Percentiles rank a stretch among this genome's conserved stretches.
These are phyloP conservation scores for Apodemia zela DNA, from an alignment of 2,888 invertebrate species.

Conservation along the genomic window DNA sequence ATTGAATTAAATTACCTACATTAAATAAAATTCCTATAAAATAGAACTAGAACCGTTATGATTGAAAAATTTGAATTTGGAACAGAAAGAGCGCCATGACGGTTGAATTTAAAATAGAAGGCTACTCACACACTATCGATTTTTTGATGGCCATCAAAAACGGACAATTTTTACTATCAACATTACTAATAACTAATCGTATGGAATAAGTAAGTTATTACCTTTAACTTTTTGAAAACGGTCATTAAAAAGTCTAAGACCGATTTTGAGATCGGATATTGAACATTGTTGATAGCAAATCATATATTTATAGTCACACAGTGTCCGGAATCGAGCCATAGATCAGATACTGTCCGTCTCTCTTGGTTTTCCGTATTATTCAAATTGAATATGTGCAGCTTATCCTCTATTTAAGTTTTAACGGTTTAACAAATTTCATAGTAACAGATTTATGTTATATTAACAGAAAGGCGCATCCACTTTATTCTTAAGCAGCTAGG, in stretches of 20 bases:
- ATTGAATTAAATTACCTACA: constrained; percentile 4
- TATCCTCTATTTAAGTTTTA: no score
- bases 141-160: not conserved
- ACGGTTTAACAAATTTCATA: no score
- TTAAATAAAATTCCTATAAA: not conserved
- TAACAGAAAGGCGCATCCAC: not conserved
- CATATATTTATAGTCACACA: no score
- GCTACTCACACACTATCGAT: not conserved
- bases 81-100: not conserved
- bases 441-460: no score
- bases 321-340: no score
- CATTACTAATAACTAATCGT: not conserved
- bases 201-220: not conserved
- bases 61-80: not conserved
- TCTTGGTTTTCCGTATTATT: no score
- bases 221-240: no score
- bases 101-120: not conserved
- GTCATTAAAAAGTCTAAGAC: no score
- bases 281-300: no score
- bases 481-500: not conserved
- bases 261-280: no score
- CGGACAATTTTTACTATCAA: not conserved
- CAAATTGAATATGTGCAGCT: not conserved
- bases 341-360: no score
- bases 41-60: not conserved